Percentiles rank a stretch among this genome's conserved stretches.
phyloP scores from a whole-genome alignment of 2,797 vertebrate genomes.

The Chanos chanos region DNA sequence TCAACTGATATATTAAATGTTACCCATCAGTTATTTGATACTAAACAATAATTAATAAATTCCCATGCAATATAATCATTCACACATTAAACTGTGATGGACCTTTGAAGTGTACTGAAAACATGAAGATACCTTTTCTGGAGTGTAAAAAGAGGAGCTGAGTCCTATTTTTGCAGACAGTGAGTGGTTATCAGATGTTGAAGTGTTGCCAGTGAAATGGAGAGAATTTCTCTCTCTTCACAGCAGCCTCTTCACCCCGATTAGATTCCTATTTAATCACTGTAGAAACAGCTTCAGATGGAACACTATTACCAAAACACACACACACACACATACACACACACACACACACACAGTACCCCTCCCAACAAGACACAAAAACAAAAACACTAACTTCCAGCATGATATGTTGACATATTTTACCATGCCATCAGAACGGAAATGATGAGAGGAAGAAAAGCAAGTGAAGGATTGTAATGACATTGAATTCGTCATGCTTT shows the following conservation, averaged over 20 bases:
- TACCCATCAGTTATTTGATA: too few species aligned
- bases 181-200: background rate
- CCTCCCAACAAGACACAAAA: too few species aligned
- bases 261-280: slow-evolving; percentile 9
- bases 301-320: background rate
- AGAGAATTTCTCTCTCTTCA: background rate
- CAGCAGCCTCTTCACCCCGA: background rate
- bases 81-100: too few species aligned
- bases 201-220: background rate
- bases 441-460: too few species aligned
- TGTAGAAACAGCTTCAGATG: background rate
- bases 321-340: background rate
- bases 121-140: too few species aligned
- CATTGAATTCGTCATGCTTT: too few species aligned
- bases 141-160: too few species aligned
- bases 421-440: background rate
- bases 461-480: too few species aligned
- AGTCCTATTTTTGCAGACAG: background rate
- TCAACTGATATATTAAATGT: too few species aligned
- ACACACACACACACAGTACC: background rate
- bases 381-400: background rate
- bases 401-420: background rate
- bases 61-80: too few species aligned
- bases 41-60: too few species aligned
- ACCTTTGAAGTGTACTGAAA: too few species aligned